These are phyloP conservation scores for Eptatretus burgeri DNA, from an alignment of 2,113 vertebrate genomes.

Conservation along the genomic window DNA sequence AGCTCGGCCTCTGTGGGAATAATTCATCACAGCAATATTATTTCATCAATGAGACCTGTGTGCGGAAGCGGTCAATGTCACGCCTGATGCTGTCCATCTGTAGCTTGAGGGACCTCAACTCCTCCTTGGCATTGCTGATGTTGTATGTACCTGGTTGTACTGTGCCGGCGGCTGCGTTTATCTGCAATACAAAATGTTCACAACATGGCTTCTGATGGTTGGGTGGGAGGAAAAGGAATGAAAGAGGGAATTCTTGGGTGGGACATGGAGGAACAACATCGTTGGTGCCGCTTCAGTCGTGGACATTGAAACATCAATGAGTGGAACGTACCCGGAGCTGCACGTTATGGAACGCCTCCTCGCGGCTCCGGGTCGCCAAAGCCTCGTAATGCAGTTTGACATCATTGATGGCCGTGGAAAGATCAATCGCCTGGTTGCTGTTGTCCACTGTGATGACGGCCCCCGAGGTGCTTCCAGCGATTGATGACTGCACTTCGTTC, in stretches of 20 bases:
- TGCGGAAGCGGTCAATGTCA: constrained; percentile 14
- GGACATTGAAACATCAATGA: no score
- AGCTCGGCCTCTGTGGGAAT: not conserved
- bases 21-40: not conserved
- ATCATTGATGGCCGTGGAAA: constrained; percentile 15
- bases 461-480: constrained; percentile 15
- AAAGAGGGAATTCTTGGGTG: no score
- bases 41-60: not conserved
- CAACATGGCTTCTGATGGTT: no score
- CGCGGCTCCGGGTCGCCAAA: constrained; percentile 17
- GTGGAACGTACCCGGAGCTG: constrained; percentile 14
- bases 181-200: constrained; percentile 10
- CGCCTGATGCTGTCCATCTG: constrained; percentile 18
- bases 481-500: constrained; percentile 17
- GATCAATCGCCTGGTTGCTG: constrained; percentile 15
- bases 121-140: constrained; percentile 16
- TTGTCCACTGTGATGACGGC: constrained; percentile 19
- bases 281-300: no score
- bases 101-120: constrained; percentile 15
- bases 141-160: constrained; percentile 14
- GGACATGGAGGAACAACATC: no score
- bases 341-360: constrained; percentile 16
- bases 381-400: constrained; percentile 17
- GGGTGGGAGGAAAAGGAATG: no score
- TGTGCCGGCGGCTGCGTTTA: constrained; percentile 14